These are phyloP conservation scores for Formica aserva DNA, from an alignment of 2,888 invertebrate species.

Conservation along the genomic window DNA sequence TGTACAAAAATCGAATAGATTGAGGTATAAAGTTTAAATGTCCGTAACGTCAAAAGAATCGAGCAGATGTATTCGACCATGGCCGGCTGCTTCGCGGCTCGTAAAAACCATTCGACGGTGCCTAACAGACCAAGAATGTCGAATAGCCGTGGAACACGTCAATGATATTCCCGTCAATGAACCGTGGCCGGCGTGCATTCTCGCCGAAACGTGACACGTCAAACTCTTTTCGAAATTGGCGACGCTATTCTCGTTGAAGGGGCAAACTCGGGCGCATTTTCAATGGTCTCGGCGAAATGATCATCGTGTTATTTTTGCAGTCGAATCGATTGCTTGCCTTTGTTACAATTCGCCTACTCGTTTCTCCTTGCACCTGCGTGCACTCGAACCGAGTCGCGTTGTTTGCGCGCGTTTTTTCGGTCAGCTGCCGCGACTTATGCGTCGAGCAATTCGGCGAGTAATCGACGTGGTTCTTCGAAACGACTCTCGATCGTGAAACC, in stretches of 20 bases:
- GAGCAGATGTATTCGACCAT: slow-evolving; percentile 25
- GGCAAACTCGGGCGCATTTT: neutral
- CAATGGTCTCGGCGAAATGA: neutral
- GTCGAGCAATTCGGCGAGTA: slow-evolving; percentile 27
- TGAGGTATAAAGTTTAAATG: neutral
- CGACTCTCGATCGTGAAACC: neutral
- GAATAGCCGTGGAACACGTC: neutral
- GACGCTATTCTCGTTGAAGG: slow-evolving; percentile 21
- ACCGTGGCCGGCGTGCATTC: neutral
- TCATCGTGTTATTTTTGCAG: slow-evolving; percentile 23
- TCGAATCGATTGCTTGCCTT: slow-evolving; percentile 43
- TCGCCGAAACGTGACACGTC: neutral
- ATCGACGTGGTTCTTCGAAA: slow-evolving; percentile 33
- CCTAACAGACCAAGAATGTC: neutral
- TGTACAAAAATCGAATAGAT: neutral
- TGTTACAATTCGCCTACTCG: slow-evolving; percentile 64
- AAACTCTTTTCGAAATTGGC: neutral
- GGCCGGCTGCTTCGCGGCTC: slow-evolving; percentile 6
- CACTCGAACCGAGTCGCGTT: slow-evolving; percentile 48
- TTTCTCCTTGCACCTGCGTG: slow-evolving; percentile 60
- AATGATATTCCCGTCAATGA: neutral
- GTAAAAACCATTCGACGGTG: slow-evolving; percentile 1
- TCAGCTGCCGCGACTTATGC: slow-evolving; percentile 47
- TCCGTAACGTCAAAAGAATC: neutral
- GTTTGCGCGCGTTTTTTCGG: slow-evolving; percentile 42